Conservation (phyloP, 1,140 invertebrate species). For the Protaetia brevitarsis region DNA sequence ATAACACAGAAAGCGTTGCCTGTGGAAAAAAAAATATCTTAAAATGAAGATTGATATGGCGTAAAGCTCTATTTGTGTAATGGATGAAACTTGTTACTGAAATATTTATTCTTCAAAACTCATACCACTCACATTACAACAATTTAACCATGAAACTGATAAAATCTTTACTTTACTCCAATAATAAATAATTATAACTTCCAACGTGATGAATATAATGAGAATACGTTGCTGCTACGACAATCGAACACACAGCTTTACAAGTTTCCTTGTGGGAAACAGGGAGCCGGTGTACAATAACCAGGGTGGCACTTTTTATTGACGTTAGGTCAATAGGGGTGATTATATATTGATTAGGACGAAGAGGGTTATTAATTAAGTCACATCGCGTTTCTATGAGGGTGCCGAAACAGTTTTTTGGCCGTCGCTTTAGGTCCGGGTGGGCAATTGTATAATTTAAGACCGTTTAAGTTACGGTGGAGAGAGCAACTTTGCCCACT, state of each 20-base stretch:
- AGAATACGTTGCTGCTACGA: background rate
- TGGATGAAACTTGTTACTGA: too few relatives aligned
- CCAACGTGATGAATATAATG: too few relatives aligned
- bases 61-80: too few relatives aligned
- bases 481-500: constrained; percentile 12
- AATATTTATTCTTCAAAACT: too few relatives aligned
- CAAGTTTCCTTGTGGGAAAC: background rate
- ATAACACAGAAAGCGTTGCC: too few relatives aligned
- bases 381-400: constrained; percentile 27
- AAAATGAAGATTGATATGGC: too few relatives aligned
- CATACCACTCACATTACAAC: too few relatives aligned
- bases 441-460: constrained; percentile 26
- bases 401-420: constrained; percentile 21
- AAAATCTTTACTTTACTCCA: too few relatives aligned
- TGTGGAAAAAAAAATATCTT: too few relatives aligned
- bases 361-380: constrained; percentile 29
- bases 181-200: too few relatives aligned
- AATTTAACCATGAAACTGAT: too few relatives aligned
- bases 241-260: background rate
- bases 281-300: background rate
- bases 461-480: background rate
- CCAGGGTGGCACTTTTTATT: constrained; percentile 23
- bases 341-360: constrained; percentile 29
- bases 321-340: constrained; percentile 25
- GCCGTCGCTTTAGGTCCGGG: constrained; percentile 3